phyloP scores from a whole-genome alignment of 2,888 invertebrate species.

The Corythucha ciliata region DNA sequence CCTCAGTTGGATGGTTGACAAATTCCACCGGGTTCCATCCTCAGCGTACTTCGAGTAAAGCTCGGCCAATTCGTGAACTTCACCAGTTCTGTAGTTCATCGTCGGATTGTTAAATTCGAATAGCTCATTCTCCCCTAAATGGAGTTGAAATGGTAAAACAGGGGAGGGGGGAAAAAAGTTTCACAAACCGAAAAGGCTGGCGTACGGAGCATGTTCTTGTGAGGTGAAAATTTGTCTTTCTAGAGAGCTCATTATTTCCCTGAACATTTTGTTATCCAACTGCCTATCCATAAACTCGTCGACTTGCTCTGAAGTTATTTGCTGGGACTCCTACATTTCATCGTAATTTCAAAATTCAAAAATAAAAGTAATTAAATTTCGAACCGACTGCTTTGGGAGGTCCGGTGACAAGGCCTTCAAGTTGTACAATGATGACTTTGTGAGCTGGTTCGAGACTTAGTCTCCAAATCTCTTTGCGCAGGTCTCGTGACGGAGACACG shows the following conservation, averaged over 20 bases:
- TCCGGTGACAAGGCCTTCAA: no score
- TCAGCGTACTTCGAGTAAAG: slow-evolving; percentile 7
- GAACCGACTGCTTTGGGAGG: no score
- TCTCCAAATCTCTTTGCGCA: slow-evolving; percentile 14
- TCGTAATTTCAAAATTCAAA: no score
- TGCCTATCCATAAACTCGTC: no score
- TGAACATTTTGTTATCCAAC: no score
- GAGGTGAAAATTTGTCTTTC: slow-evolving; percentile 5
- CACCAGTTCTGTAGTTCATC: slow-evolving; percentile 20
- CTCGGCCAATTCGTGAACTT: slow-evolving; percentile 17
- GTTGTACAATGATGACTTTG: no score
- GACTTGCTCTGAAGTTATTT: no score
- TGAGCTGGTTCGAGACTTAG: slow-evolving; percentile 10
- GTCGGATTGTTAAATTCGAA: slow-evolving; percentile 21
- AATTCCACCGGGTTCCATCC: slow-evolving; percentile 20
- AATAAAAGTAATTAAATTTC: no score
- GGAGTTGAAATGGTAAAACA: no score
- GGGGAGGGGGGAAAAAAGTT: no score
- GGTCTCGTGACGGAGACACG: slow-evolving; percentile 6
- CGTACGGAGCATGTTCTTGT: slow-evolving; percentile 16
- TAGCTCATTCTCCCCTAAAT: slow-evolving; percentile 17
- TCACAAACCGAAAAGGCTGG: slow-evolving; percentile 19
- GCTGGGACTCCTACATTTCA: not conserved
- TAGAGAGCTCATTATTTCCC: slow-evolving; percentile 6
- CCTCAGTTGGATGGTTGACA: slow-evolving; percentile 12